Conservation (phyloP, 1,140 invertebrate genomes). For the Chironomus striatipennis region DNA sequence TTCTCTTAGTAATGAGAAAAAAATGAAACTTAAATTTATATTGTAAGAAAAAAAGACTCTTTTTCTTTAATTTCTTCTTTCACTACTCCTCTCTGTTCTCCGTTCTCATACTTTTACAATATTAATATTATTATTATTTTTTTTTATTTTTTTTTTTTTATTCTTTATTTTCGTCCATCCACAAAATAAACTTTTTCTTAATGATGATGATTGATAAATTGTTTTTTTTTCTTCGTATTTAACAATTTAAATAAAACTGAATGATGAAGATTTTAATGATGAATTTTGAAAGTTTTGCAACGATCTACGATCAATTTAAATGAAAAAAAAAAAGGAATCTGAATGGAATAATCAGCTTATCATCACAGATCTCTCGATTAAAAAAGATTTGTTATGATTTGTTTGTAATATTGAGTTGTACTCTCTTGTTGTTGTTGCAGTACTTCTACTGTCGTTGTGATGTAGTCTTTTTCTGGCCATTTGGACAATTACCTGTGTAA, state of each 20-base stretch:
- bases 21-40: constrained; percentile 4
- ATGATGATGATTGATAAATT: constrained; percentile 3
- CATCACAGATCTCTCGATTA: constrained; percentile 20
- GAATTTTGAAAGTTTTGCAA: neutral
- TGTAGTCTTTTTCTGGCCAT: neutral
- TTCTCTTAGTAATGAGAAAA: neutral
- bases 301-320: constrained; percentile 12
- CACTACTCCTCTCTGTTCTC: neutral
- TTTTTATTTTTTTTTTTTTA: too few relatives aligned
- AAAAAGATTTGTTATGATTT: constrained; percentile 21
- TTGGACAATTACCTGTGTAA: constrained; percentile 13
- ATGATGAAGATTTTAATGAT: constrained; percentile 4
- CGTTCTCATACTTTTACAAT: neutral
- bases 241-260: neutral
- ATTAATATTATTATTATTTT: neutral
- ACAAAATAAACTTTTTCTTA: neutral
- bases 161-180: neutral
- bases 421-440: neutral
- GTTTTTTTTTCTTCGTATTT: neutral
- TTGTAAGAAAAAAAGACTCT: neutral
- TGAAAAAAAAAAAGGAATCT: neutral
- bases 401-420: constrained; percentile 14
- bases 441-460: constrained; percentile 16
- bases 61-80: neutral
- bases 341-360: constrained; percentile 7